Evolutionary conservation across 2,797 vertebrate genomes (phyloP).

Genomic region (Sphenopsis melanotis): DNA sequence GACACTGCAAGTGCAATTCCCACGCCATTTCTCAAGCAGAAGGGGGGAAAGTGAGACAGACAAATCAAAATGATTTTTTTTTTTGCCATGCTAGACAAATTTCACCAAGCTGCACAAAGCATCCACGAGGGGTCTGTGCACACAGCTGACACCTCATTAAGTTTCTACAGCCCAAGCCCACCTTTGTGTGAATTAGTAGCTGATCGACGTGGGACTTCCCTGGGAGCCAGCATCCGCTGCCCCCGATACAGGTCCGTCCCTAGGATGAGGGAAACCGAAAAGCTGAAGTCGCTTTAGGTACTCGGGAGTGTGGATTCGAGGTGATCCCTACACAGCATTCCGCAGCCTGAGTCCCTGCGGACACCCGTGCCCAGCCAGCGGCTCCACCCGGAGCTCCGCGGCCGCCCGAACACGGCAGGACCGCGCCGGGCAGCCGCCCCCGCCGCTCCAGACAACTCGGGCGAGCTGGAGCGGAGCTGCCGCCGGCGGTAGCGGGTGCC

Average conservation of each 20-base stretch:
- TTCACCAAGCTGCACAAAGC: not conserved
- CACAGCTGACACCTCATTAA: not conserved
- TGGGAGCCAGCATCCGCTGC: not conserved
- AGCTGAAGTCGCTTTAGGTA: fast-evolving
- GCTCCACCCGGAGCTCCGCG: not conserved
- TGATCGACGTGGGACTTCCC: not conserved
- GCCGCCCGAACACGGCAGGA: not conserved
- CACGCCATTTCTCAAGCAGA: not conserved
- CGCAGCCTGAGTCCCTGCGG: not conserved
- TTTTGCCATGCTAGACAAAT: not conserved
- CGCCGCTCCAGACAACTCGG: not conserved
- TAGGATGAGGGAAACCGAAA: fast-evolving
- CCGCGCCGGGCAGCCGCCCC: not conserved
- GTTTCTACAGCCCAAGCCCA: not conserved
- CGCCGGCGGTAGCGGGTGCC: not conserved
- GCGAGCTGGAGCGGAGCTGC: not conserved
- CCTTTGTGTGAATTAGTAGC: not conserved
- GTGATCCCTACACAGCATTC: fast-evolving
- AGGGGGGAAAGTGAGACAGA: not conserved
- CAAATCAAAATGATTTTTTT: not conserved
- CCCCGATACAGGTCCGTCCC: not conserved
- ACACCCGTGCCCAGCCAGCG: not conserved
- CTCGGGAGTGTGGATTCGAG: fast-evolving
- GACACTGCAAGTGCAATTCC: not conserved
- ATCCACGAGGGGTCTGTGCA: fast-evolving